These are phyloP conservation scores for Pantherophis alleghaniensis DNA, from an alignment of 2,797 vertebrate genomes.

Conservation along the genomic window DNA sequence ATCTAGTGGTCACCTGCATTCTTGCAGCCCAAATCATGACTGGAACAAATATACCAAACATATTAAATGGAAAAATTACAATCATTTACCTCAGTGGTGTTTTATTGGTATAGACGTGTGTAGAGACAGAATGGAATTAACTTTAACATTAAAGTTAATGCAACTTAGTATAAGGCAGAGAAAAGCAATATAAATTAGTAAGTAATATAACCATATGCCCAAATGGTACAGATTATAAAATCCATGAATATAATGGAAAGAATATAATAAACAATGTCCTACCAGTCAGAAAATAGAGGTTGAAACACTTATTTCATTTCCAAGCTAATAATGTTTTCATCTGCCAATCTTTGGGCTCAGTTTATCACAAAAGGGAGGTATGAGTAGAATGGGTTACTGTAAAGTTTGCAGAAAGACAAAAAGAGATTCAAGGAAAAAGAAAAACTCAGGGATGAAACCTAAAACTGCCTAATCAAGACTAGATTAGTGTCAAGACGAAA, in stretches of 20 bases:
- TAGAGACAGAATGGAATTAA: not conserved
- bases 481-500: not conserved
- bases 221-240: not conserved
- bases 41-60: not conserved
- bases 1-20: not conserved
- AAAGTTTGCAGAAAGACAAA: not conserved
- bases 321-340: no score
- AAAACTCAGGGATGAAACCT: not conserved
- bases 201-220: not conserved
- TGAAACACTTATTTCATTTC: not conserved
- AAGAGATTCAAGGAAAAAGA: not conserved
- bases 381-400: not conserved
- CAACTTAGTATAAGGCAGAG: not conserved
- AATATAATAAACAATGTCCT: not conserved
- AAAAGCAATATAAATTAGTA: not conserved
- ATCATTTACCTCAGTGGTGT: not conserved
- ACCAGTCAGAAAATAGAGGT: not conserved
- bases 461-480: not conserved
- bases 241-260: not conserved
- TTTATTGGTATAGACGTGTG: not conserved
- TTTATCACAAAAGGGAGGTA: not conserved
- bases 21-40: not conserved
- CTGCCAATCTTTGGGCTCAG: not conserved
- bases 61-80: not conserved
- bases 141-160: not conserved